phyloP scores from a whole-genome alignment of 2,113 vertebrate genomes.

The Edolisoma coerulescens region DNA sequence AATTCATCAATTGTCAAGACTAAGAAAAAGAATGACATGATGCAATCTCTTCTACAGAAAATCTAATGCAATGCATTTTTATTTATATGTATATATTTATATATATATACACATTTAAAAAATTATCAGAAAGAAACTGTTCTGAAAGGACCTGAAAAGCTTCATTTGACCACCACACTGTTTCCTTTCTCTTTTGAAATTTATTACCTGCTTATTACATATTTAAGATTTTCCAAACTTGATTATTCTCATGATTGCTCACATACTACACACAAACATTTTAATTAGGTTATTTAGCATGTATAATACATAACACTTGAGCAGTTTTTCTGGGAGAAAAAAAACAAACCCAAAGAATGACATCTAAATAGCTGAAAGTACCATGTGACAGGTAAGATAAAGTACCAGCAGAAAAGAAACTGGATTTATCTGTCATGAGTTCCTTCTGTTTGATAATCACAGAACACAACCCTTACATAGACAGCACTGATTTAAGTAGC shows the following conservation, averaged over 20 bases:
- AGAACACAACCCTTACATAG: neutral
- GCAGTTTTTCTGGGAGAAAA: neutral
- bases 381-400: conserved; percentile 21
- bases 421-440: conserved; percentile 22
- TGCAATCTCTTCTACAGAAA: neutral
- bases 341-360: neutral
- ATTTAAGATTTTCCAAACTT: conserved; percentile 14
- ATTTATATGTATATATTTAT: neutral
- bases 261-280: conserved; percentile 7
- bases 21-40: neutral
- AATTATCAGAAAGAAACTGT: neutral
- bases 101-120: neutral
- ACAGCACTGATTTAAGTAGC: conserved; percentile 19
- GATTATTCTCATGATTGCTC: neutral
- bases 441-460: conserved; percentile 43
- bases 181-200: neutral
- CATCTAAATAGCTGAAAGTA: conserved; percentile 29
- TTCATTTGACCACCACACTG: neutral
- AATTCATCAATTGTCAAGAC: neutral
- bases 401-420: conserved; percentile 5
- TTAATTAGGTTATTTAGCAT: conserved; percentile 48
- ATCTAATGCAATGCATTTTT: neutral
- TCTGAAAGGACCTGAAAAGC: neutral
- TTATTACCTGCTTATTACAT: neutral
- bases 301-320: conserved; percentile 37